Evolutionary conservation across 2,797 vertebrate species (phyloP).

Genomic region (Hemitrygon akajei): DNA sequence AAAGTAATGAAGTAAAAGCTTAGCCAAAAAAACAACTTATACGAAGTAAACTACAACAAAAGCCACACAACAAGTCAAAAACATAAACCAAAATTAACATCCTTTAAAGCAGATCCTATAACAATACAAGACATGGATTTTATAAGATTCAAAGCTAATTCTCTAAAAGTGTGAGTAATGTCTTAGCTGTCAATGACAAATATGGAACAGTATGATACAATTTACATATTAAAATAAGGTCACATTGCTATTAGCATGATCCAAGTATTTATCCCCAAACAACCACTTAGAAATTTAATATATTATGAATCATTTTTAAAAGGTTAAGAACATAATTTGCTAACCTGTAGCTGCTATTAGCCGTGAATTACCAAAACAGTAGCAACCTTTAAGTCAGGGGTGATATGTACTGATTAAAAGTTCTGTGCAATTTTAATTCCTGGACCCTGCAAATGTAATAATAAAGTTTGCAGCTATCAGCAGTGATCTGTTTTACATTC

Average conservation of each 20-base stretch:
- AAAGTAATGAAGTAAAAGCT: background rate
- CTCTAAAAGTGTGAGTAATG: background rate
- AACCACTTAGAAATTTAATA: background rate
- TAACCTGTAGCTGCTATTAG: background rate
- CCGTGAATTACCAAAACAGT: background rate
- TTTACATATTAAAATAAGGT: background rate
- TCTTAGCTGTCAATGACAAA: background rate
- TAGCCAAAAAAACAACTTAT: background rate
- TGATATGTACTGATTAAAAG: background rate
- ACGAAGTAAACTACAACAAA: background rate
- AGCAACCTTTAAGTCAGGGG: background rate
- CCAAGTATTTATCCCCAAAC: background rate
- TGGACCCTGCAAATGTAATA: background rate
- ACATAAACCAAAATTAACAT: background rate
- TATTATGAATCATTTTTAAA: background rate
- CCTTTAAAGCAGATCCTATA: background rate
- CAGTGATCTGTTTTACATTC: background rate
- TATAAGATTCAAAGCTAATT: background rate
- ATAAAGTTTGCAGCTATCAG: background rate
- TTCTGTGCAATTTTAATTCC: background rate
- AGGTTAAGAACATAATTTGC: background rate
- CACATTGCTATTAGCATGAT: background rate
- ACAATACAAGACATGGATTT: background rate
- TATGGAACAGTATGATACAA: background rate
- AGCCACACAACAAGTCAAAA: background rate